These are phyloP conservation scores for Hoplostethus atlanticus DNA, from an alignment of 2,797 vertebrate species.

Conservation along the genomic window DNA sequence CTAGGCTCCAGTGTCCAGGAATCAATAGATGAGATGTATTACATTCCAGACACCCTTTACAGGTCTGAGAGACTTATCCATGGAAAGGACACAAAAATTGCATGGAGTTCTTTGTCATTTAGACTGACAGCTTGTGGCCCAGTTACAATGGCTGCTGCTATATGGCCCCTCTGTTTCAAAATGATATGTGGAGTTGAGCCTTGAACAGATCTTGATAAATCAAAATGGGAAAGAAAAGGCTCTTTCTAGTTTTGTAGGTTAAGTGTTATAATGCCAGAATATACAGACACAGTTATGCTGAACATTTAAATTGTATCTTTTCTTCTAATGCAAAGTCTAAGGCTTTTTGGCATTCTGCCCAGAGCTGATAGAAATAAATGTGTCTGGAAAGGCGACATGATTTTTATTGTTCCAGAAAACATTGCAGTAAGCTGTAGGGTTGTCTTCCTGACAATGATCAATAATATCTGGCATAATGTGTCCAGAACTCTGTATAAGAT, in stretches of 20 bases:
- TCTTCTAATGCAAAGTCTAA: neutral
- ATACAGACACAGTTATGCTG: neutral
- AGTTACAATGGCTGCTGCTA: slow-evolving; percentile 27
- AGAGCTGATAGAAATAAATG: slow-evolving; percentile 8
- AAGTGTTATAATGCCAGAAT: neutral
- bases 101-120: slow-evolving; percentile 36
- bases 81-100: slow-evolving; percentile 35
- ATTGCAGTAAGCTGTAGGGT: slow-evolving; percentile 16
- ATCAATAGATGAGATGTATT: slow-evolving; percentile 76
- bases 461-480: slow-evolving; percentile 36
- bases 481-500: slow-evolving; percentile 33
- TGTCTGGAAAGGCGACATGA: slow-evolving; percentile 12
- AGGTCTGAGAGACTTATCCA: slow-evolving; percentile 14
- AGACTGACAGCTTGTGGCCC: slow-evolving; percentile 42
- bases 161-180: neutral
- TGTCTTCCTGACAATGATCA: slow-evolving; percentile 38
- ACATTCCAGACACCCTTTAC: slow-evolving; percentile 60
- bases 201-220: slow-evolving; percentile 9
- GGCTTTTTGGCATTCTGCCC: slow-evolving; percentile 1
- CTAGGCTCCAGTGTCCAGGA: slow-evolving; percentile 56
- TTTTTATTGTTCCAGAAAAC: slow-evolving; percentile 19
- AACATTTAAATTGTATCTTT: slow-evolving; percentile 10
- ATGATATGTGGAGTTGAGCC: neutral
- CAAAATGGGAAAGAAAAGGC: slow-evolving; percentile 23
- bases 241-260: neutral